Evolutionary conservation across 2,797 vertebrate species (phyloP).

Genomic region (Cyprinodon diabolis): DNA sequence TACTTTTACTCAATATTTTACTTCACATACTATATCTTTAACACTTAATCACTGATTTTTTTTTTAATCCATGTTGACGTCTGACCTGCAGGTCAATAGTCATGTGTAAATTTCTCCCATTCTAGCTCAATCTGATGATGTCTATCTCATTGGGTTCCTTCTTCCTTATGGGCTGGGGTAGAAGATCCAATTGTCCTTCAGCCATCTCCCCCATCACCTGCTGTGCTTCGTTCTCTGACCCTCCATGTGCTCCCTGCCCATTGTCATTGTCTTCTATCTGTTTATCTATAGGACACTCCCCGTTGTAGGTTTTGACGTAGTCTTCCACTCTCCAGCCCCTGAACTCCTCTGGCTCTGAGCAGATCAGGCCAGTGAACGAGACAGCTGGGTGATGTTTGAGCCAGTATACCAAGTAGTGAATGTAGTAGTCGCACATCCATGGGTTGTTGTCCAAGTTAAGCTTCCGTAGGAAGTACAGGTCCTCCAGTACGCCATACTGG

Average conservation of each 20-base stretch:
- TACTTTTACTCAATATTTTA: slow-evolving; percentile 8
- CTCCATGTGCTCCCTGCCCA: slow-evolving; percentile 52
- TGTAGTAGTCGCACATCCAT: slow-evolving; percentile 97
- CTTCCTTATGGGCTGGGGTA: slow-evolving; percentile 66
- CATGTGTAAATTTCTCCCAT: neutral
- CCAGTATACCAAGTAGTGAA: slow-evolving; percentile 99
- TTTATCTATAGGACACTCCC: slow-evolving; percentile 93
- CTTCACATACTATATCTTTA: slow-evolving; percentile 1
- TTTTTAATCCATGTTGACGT: slow-evolving; percentile 17
- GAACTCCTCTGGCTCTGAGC: slow-evolving; percentile 89
- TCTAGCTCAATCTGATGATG: slow-evolving; percentile 79
- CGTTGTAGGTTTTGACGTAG: slow-evolving; percentile 95
- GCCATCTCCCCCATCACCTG: slow-evolving; percentile 79
- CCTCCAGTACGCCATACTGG: slow-evolving; percentile 93
- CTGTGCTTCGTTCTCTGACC: slow-evolving; percentile 64
- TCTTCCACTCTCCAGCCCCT: slow-evolving; percentile 91
- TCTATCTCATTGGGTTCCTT: slow-evolving; percentile 65
- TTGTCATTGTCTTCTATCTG: slow-evolving; percentile 74
- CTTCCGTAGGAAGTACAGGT: slow-evolving; percentile 93
- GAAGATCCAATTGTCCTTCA: slow-evolving; percentile 70
- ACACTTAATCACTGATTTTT: slow-evolving; percentile 29
- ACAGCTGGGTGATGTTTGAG: slow-evolving; percentile 92
- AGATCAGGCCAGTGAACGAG: slow-evolving; percentile 86
- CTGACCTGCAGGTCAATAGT: slow-evolving; percentile 16
- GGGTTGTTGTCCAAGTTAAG: slow-evolving; percentile 90